Evolutionary conservation across 2,797 vertebrate genomes (phyloP).

Genomic region (Sebastes steindachneri): DNA sequence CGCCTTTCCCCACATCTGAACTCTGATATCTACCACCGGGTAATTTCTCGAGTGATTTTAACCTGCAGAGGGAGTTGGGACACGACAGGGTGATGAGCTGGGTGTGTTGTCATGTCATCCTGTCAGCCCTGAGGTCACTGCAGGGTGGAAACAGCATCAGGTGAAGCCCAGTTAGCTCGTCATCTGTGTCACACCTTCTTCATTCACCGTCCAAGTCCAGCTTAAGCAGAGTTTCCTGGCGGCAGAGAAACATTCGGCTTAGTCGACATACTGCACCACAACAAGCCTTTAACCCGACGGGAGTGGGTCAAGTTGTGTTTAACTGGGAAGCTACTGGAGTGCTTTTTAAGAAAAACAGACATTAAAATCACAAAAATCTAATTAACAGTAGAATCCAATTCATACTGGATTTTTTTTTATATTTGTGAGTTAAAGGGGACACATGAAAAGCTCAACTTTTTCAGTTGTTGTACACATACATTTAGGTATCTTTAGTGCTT

Average conservation of each 20-base stretch:
- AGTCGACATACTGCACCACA: constrained; percentile 3
- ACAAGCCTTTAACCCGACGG: constrained; percentile 16
- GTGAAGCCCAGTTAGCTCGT: background rate
- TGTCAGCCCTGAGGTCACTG: background rate
- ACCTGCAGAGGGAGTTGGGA: background rate
- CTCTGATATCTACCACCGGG: background rate
- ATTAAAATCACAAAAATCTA: background rate
- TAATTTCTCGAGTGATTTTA: background rate
- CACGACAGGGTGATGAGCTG: background rate
- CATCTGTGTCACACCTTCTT: constrained; percentile 24
- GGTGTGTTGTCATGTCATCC: background rate
- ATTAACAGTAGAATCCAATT: background rate
- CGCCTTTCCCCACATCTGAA: background rate
- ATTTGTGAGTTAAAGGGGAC: background rate
- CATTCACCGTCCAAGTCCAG: constrained; percentile 66
- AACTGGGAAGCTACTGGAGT: background rate
- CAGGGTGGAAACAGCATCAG: background rate
- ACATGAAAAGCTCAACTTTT: background rate
- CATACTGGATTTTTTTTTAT: background rate
- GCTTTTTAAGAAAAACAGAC: background rate
- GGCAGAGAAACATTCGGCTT: constrained; percentile 22
- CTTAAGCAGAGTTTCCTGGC: constrained; percentile 73
- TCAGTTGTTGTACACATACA: no score
- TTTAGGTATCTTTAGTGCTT: no score
- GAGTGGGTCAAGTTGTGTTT: background rate